Conservation (phyloP, 2,113 vertebrate species). For the Herpailurus yagouaroundi region DNA sequence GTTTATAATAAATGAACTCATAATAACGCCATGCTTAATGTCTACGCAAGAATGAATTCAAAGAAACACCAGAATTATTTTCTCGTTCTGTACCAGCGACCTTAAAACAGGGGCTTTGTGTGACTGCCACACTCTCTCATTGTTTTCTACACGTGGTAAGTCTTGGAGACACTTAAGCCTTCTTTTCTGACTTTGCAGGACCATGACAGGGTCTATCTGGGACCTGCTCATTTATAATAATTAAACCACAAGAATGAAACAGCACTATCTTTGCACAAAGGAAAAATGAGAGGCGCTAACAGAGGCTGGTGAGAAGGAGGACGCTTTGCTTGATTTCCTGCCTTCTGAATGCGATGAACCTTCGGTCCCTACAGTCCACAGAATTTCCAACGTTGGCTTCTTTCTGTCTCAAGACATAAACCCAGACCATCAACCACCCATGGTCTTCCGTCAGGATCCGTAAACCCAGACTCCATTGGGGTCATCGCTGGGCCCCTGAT, state of each 20-base stretch:
- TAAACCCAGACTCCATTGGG: neutral
- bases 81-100: neutral
- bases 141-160: neutral
- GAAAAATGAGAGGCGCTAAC: too few relatives aligned
- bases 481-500: neutral
- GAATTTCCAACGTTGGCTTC: neutral
- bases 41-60: rapidly evolving
- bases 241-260: neutral
- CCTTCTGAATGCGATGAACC: rapidly evolving
- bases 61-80: neutral
- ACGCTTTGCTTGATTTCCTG: neutral
- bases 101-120: too few relatives aligned
- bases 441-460: neutral
- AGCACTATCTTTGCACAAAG: neutral
- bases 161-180: neutral
- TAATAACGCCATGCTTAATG: neutral
- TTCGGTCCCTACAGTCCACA: neutral
- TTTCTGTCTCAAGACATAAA: neutral
- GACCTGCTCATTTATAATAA: neutral
- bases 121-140: neutral
- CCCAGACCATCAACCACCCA: neutral
- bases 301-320: neutral
- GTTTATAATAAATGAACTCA: neutral
- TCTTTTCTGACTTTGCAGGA: neutral
- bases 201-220: neutral